These are phyloP conservation scores for Onchidella celtica DNA, from an alignment of 2,888 invertebrate species.

Conservation along the genomic window DNA sequence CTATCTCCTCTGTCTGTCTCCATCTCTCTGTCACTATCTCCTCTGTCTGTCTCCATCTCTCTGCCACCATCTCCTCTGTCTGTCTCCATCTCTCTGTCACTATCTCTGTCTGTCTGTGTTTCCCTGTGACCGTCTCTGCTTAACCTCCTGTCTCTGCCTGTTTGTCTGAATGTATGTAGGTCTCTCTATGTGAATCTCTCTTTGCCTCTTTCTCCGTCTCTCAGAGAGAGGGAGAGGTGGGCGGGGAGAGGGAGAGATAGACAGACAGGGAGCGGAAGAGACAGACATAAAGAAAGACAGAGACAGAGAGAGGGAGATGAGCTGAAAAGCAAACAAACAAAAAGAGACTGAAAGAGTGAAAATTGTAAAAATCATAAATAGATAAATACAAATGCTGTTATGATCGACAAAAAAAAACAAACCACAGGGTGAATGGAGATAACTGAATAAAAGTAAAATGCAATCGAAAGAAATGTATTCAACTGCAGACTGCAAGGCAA, in stretches of 20 bases:
- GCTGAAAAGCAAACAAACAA: too few relatives aligned
- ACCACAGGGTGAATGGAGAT: too few relatives aligned
- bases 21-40: neutral
- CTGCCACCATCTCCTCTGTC: neutral
- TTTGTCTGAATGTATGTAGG: neutral
- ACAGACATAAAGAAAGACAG: too few relatives aligned
- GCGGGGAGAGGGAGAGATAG: neutral
- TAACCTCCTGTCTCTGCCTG: neutral
- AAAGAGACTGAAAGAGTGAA: too few relatives aligned
- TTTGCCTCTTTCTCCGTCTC: neutral
- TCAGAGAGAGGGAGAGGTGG: neutral
- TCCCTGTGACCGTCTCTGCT: constrained; percentile 1
- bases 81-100: neutral
- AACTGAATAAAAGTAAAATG: too few relatives aligned
- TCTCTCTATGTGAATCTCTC: neutral
- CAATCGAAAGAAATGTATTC: too few relatives aligned
- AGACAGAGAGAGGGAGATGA: too few relatives aligned
- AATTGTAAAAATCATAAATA: too few relatives aligned
- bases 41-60: neutral
- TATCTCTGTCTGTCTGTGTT: neutral
- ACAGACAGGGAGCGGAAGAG: neutral
- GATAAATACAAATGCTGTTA: too few relatives aligned
- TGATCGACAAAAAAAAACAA: too few relatives aligned
- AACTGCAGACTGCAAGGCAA: too few relatives aligned
- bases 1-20: neutral